Percentiles rank a stretch among this genome's conserved stretches.
phyloP scores from a whole-genome alignment of 2,797 vertebrate genomes.

The Stomatorhinus walkeri region DNA sequence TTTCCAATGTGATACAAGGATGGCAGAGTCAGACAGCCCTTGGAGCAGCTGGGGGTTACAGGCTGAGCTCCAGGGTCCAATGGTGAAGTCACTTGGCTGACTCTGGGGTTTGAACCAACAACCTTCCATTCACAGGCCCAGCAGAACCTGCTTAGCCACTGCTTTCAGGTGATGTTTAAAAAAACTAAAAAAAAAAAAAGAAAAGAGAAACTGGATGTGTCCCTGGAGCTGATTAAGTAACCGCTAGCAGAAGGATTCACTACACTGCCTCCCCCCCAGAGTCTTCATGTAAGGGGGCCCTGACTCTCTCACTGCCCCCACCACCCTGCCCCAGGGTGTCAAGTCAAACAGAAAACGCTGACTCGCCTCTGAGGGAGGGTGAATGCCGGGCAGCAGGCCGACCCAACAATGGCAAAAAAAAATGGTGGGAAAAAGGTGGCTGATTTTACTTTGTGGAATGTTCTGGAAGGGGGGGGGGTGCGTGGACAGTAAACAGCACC shows the following conservation, averaged over 20 bases:
- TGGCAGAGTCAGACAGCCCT: neutral
- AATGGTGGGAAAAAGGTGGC: neutral
- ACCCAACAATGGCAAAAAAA: neutral
- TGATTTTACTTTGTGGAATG: neutral
- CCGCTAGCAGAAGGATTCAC: neutral
- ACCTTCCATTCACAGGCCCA: neutral
- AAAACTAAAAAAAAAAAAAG: neutral
- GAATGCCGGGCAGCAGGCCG: neutral
- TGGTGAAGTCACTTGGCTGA: neutral
- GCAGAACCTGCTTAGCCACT: neutral
- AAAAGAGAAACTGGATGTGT: neutral
- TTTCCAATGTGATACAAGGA: neutral
- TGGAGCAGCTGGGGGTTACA: neutral
- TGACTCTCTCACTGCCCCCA: neutral
- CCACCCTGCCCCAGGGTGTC: neutral
- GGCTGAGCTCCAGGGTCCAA: neutral
- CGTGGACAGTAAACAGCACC: neutral
- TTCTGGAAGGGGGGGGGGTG: neutral
- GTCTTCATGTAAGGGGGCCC: neutral
- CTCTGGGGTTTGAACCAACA: neutral
- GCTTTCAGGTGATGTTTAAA: neutral
- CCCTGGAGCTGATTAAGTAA: neutral
- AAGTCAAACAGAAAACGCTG: neutral
- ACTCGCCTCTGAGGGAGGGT: neutral
- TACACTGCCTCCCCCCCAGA: neutral